Evolutionary conservation across 2,797 vertebrate genomes (phyloP), one percentile per base, ranked within the genome.

Genomic region (Adrianichthys oophorus): DNA sequence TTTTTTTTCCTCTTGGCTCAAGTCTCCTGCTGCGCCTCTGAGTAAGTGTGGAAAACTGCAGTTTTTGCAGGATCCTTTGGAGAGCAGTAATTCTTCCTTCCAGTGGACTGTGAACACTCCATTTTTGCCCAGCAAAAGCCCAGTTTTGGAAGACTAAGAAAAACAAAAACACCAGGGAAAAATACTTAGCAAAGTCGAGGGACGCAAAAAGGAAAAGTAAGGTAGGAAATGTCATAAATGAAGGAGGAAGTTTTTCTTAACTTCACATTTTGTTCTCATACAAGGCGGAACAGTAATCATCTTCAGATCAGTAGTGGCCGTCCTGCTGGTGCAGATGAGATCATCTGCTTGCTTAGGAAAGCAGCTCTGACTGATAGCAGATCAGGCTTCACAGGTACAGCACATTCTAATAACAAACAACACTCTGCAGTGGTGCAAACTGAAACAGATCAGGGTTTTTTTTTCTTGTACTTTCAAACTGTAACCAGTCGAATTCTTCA

Each of bases 31-130:
- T 76, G 76, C 5, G 52, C 76, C 70, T 71, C 70, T 69, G 72
- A 85, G 71, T 79, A 78, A 79, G 84, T 79, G 79, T 76, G 71
- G 74, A 81, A 74, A 83, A 72, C 61, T 76, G 82, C 62, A 56
- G 32, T 32, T 32, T 32, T 73, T 74, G 79, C 70, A 70, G 74
- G 83, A 78, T 71, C 70, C 67, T 83, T 87, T 41, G 40, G 65
- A 79, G 55, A 46, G 54, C 65, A 60, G 56, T 82, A 77, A 79
- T 70, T 83, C 72, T 75, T 61, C 52, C 54, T 74, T 55, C 56
- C 72, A 62, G 53, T 64, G 24, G 1, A 44, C 62, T 48, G 43
- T 57, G 59, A 68, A 65, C 16, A 16, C 42, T 56, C 3, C 21
- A 66, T 52, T 47, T 74, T 52, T 46, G 57, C 72, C 71, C 79